phyloP scores from a whole-genome alignment of 2,888 invertebrate genomes.

The Lasiommata megera region DNA sequence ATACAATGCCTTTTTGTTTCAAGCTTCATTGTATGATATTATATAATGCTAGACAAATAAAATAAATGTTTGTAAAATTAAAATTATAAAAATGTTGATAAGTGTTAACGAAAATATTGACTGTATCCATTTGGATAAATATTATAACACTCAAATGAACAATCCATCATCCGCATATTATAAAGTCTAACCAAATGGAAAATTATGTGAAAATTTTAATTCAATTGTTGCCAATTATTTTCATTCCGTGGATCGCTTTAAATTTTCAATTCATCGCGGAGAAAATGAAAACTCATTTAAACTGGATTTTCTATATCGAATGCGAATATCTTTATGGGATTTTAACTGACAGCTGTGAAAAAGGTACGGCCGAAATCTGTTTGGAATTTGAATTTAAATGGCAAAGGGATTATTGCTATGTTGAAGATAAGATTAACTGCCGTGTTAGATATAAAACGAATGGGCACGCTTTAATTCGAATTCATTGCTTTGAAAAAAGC shows the following conservation, averaged over 20 bases:
- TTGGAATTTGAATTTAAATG: constrained; percentile 35
- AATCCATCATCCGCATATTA: background rate
- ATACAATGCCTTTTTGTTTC: too few relatives aligned
- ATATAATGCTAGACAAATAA: too few relatives aligned
- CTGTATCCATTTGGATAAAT: background rate
- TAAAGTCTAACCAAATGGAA: background rate
- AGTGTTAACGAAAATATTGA: background rate
- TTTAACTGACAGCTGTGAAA: constrained; percentile 35
- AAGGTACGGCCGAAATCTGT: constrained; percentile 33
- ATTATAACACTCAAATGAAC: background rate
- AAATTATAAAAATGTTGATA: background rate
- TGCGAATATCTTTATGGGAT: constrained; percentile 28
- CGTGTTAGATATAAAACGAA: constrained; percentile 25
- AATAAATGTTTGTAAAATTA: too few relatives aligned
- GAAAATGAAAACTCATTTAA: constrained; percentile 22
- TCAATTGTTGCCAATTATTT: constrained; percentile 6
- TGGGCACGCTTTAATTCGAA: constrained; percentile 10
- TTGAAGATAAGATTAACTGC: constrained; percentile 28
- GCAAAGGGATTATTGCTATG: constrained; percentile 29
- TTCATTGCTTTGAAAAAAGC: constrained; percentile 6
- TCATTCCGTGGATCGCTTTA: constrained; percentile 1
- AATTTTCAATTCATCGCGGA: background rate
- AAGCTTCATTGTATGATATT: too few relatives aligned
- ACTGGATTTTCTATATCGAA: constrained; percentile 23
- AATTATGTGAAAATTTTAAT: background rate